Base-by-base conservation (phyloP, 2,888 invertebrate genomes). In the Ptilodon capucinus region DNA sequence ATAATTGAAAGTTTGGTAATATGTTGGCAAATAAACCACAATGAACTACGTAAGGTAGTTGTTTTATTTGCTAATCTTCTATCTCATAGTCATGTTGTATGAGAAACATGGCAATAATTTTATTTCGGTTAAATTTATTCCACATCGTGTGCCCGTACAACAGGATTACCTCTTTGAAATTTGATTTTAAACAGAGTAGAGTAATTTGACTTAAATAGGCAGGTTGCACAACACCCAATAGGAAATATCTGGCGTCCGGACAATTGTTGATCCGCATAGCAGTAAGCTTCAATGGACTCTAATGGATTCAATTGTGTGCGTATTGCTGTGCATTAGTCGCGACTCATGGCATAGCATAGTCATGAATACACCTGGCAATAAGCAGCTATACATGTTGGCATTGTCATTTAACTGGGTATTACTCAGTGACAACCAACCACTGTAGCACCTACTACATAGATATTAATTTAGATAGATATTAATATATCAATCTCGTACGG, bases 271-370 rank as follows among this genome's bases (percentile, higher is more conserved):
- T n/a, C n/a, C 8, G 28, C 9, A 7, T 11, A 14, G 14, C 14
- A 32, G 7, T 9, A 32, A 14, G 32, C 32, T 13, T 14, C 5
- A 13, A 8, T 32, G 23, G 9, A 6, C 14, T 28, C 21, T 9
- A 39, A 25, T 54, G 23, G 11, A 7, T 48, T 14, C 36, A 50
- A 48, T 35, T 44, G 50, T 35, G 42, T 48, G 42, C 51, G 50
- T 46, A 54, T 60, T 61, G 58, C 57, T 61, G 41, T 19, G 57
- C 44, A 53, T 52, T 41, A 46, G 6, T 32, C 5, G 32, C 17
- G 1, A 43, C n/a, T 49, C 32, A 4, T 11, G 4, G n/a, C 30
- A 9, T 5, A 34, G 43, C 49, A 44, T 21, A 30, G 17, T 28
- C n/a, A n/a, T 11, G 30, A 28, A 41, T 35, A n/a, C n/a, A n/a